Evolutionary conservation across 92 coral and sea anemone genomes (phyloP).

Genomic region (Phymanthus crucifer): DNA sequence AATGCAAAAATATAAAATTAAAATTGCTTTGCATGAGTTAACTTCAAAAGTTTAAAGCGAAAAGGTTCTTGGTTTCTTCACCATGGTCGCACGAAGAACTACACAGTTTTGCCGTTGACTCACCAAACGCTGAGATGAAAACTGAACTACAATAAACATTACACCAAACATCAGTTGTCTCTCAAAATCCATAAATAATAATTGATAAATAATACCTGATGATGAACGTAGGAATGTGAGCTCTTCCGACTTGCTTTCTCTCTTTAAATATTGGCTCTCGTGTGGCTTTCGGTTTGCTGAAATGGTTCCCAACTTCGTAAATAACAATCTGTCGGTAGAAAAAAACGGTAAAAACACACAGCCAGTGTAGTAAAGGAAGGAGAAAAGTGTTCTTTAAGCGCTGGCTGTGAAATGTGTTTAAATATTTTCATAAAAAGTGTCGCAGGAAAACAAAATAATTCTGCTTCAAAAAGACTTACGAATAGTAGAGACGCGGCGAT

Average conservation of each 20-base stretch:
- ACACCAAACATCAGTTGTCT: background rate
- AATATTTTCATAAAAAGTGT: no score
- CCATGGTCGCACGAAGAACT: no score
- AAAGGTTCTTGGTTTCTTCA: no score
- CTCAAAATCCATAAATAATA: background rate
- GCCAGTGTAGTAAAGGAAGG: no score
- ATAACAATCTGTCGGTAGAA: background rate
- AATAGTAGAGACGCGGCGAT: conserved; percentile 26
- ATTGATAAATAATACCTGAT: background rate
- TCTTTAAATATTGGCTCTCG: conserved; percentile 4
- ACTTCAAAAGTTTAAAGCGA: no score
- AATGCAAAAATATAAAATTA: no score
- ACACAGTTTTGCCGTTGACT: no score
- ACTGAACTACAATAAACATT: background rate
- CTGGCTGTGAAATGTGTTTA: background rate
- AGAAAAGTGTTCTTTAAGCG: no score
- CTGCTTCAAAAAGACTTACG: conserved; percentile 27
- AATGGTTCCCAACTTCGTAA: conserved; percentile 13
- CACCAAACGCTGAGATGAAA: no score
- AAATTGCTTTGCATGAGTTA: no score
- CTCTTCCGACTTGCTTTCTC: background rate
- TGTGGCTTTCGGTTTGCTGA: background rate
- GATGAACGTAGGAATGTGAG: background rate
- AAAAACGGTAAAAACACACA: background rate
- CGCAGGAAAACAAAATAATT: no score